These are phyloP conservation scores for Euschistus heros DNA, from an alignment of 1,140 invertebrate species.

Conservation along the genomic window DNA sequence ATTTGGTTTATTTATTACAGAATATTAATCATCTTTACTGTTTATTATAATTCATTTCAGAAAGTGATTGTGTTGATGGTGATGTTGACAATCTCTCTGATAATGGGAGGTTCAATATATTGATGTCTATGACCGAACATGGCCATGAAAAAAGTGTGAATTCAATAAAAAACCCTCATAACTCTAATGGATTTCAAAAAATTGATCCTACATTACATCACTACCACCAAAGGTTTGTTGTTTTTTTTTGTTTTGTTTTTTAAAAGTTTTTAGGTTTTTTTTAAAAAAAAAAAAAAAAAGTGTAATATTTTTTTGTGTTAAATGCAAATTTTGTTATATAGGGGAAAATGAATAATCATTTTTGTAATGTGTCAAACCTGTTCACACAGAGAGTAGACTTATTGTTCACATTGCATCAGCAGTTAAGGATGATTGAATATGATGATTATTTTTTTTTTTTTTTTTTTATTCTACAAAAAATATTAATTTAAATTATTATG, in stretches of 20 bases:
- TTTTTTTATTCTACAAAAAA: too few relatives aligned
- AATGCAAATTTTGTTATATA: too few relatives aligned
- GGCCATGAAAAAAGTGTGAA: background rate
- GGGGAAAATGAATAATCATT: too few relatives aligned
- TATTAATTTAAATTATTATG: too few relatives aligned
- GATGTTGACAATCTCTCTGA: slow-evolving; percentile 14
- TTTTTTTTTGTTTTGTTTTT: background rate
- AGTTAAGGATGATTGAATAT: too few relatives aligned
- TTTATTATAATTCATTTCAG: slow-evolving; percentile 9
- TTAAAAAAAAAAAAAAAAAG: too few relatives aligned
- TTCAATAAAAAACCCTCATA: background rate
- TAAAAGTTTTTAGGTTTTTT: background rate
- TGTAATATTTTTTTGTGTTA: too few relatives aligned
- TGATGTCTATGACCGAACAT: background rate
- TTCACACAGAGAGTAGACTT: too few relatives aligned
- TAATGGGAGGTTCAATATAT: slow-evolving; percentile 6
- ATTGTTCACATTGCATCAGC: too few relatives aligned
- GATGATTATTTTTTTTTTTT: too few relatives aligned
- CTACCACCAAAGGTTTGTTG: slow-evolving; percentile 14
- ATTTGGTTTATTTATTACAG: background rate
- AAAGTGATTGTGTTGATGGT: slow-evolving; percentile 17
- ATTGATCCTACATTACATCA: slow-evolving; percentile 8
- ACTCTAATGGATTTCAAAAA: slow-evolving; percentile 5
- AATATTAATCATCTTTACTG: background rate
- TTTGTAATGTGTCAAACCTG: too few relatives aligned